Conservation (phyloP, 2,797 vertebrate genomes). For the Serranus cabrilla region DNA sequence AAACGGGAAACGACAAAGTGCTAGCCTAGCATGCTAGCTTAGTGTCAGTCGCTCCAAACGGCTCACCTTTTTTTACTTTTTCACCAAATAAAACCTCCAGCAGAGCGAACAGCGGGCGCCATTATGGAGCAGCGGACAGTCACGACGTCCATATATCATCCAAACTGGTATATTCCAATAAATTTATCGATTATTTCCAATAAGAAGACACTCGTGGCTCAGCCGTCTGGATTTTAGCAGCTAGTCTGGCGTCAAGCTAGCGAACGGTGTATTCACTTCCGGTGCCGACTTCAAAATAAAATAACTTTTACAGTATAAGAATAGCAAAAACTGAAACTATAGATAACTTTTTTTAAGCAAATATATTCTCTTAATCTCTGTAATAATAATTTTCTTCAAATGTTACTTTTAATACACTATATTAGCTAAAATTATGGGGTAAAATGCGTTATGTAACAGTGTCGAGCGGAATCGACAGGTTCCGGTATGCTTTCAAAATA, state of each 20-base stretch:
- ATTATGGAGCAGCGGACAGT: not conserved
- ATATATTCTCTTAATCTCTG: too few species aligned
- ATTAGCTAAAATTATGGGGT: rapidly evolving
- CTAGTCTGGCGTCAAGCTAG: not conserved
- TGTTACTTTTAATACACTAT: too few species aligned
- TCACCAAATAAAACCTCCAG: constrained; percentile 28
- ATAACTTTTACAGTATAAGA: rapidly evolving
- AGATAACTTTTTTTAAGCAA: not conserved
- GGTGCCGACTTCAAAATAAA: constrained; percentile 44
- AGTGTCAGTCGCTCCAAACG: not conserved
- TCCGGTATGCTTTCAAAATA: constrained; percentile 34
- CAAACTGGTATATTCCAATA: rapidly evolving
- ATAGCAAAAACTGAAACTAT: too few species aligned
- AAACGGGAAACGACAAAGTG: constrained; percentile 71
- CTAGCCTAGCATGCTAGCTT: constrained; percentile 69
- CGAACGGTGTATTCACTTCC: constrained; percentile 6
- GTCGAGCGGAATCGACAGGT: not conserved
- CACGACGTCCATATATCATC: rapidly evolving
- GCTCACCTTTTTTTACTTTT: constrained; percentile 61
- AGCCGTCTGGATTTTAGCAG: not conserved
- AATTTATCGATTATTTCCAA: not conserved
- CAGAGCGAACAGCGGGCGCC: not conserved
- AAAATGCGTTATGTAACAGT: not conserved
- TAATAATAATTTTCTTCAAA: too few species aligned
- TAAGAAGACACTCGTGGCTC: constrained; percentile 26